Evolutionary conservation across 37 sponge, comb jelly and placozoan genomes (phyloP).

Genomic region (Mnemiopsis leidyi): DNA sequence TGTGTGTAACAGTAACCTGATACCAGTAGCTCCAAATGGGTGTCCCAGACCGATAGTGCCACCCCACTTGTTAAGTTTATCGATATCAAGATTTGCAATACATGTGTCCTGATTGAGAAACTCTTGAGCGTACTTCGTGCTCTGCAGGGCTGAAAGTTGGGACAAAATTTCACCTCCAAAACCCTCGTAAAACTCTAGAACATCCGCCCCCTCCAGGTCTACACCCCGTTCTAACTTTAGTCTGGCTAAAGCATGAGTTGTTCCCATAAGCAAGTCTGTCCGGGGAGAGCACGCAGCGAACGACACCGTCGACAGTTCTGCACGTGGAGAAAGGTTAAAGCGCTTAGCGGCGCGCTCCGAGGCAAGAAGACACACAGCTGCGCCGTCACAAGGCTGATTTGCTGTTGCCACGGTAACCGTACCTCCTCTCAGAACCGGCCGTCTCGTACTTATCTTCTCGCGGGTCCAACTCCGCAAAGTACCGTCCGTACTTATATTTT

Average conservation of each 20-base stretch:
- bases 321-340: slow-evolving; percentile 4
- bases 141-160: not conserved
- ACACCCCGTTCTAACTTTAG: not conserved
- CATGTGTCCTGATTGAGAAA: not conserved
- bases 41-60: slow-evolving; percentile 49
- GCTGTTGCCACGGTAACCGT: slow-evolving; percentile 53
- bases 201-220: slow-evolving; percentile 8
- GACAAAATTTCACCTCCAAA: slow-evolving; percentile 54
- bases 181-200: slow-evolving; percentile 36
- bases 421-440: not conserved
- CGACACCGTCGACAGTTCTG: not conserved
- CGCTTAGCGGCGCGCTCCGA: slow-evolving; percentile 16
- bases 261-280: slow-evolving; percentile 43
- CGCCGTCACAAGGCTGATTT: slow-evolving; percentile 58
- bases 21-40: slow-evolving; percentile 59
- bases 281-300: slow-evolving; percentile 35
- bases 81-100: not conserved
- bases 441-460: not conserved
- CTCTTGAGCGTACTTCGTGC: slow-evolving; percentile 19
- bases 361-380: slow-evolving; percentile 31
- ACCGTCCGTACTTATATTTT: not conserved
- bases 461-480: not conserved
- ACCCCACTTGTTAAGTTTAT: slow-evolving; percentile 21
- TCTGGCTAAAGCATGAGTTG: not conserved
- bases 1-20: slow-evolving; percentile 25